A percentile compares a stretch with the other conserved stretches of the same genome.
phyloP scores from a whole-genome alignment of 64 coral and sea anemone species.

The Montipora efflorescens region DNA sequence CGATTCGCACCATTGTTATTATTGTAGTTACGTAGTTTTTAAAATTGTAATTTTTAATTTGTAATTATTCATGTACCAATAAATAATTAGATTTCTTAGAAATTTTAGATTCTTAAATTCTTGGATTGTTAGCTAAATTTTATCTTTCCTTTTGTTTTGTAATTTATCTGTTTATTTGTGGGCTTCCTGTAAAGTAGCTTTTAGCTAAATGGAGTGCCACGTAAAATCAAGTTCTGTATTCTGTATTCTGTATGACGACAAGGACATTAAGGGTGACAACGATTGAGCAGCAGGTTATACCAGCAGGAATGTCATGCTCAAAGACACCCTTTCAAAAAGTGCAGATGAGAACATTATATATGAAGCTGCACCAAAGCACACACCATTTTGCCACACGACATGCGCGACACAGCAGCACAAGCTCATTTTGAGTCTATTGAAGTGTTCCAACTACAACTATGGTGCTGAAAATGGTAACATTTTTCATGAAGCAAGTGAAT shows the following conservation, averaged over 20 bases:
- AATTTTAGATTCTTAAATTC: too few relatives aligned
- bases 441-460: conserved; percentile 17
- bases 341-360: neutral
- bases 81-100: too few relatives aligned
- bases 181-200: too few relatives aligned
- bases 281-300: neutral
- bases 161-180: too few relatives aligned
- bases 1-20: too few relatives aligned
- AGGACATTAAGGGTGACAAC: neutral
- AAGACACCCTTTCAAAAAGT: neutral
- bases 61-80: too few relatives aligned
- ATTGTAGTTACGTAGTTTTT: too few relatives aligned
- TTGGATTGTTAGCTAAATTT: too few relatives aligned
- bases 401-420: neutral
- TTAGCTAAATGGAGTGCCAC: too few relatives aligned
- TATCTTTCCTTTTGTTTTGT: too few relatives aligned
- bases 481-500: conserved; percentile 23
- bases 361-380: conserved; percentile 1
- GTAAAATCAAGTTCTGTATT: too few relatives aligned
- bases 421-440: conserved; percentile 6
- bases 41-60: too few relatives aligned
- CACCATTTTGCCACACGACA: conserved; percentile 5
- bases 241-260: neutral
- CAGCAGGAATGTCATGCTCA: neutral
- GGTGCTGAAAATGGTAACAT: neutral